Evolutionary conservation across 2,113 vertebrate genomes (phyloP), one percentile per base, ranked within the genome.

Genomic region (Crotalus viridis): DNA sequence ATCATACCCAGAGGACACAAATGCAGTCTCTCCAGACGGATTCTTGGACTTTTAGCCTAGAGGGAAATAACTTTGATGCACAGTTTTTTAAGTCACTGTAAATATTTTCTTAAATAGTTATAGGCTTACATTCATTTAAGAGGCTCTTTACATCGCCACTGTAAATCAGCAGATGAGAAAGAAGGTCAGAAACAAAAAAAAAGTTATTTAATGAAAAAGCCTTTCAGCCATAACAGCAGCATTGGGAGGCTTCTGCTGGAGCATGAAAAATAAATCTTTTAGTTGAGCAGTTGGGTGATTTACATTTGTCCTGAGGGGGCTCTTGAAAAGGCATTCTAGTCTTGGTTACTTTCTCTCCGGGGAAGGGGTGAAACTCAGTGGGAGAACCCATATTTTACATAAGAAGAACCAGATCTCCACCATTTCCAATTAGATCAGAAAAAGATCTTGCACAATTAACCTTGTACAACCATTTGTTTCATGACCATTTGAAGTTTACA

Each of bases 101-200:
- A 93, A 93, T 93, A 87, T 93, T 93, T 93, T 90, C 81, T 87
- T 93, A 93, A 93, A 93, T 93, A 86, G 88, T 61, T 61, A 28
- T n/a, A 93, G 55, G 90, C 89, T 93, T 93, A 90, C 56, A 64
- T 89, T 93, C n/a, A 90, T 85, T 93, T 93, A 90, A 90, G 48
- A 89, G 89, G 39, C 88, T 93, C 89, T 90, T 93, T 87, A 93
- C 89, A 93, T 87, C 15, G 24, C 92, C 86, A 89, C 43, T 93
- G 92, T 93, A 90, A 90, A 93, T 90, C 92, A 93, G 88, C 46
- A 54, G 55, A 90, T 64, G 74, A 93, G 59, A 93, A 93, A 87
- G 52, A 93, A 61, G 24, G 74, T 90, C 92, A 90, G 90, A 93
- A 91, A 93, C 88, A 93, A 86, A 3, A 9, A 59, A 87, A 89